These are phyloP conservation scores for Cladorhizidae sp. DNA, from an alignment of 37 sponge, comb jelly and placozoan genomes.

Conservation along the genomic window DNA sequence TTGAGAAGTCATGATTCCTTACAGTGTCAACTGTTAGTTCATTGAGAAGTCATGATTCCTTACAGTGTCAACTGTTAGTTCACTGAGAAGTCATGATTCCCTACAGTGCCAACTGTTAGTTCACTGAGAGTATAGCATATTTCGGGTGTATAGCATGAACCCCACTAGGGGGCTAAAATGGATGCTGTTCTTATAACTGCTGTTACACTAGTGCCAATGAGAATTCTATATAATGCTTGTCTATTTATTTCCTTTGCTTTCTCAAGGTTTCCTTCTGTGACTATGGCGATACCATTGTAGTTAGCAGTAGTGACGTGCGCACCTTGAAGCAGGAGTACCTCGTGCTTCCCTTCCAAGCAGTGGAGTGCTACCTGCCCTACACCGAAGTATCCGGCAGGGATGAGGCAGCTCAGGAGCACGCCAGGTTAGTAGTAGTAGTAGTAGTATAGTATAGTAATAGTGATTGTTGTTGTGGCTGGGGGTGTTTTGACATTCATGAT, in stretches of 20 bases:
- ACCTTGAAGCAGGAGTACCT: slow-evolving; percentile 35
- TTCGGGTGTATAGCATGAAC: no score
- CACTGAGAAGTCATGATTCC: no score
- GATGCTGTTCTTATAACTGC: not conserved
- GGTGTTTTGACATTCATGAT: not conserved
- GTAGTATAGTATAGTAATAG: no score
- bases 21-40: no score
- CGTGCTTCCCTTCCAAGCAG: slow-evolving; percentile 64
- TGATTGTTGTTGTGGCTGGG: not conserved
- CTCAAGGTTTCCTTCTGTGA: slow-evolving; percentile 62
- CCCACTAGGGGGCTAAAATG: not conserved
- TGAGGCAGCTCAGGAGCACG: not conserved
- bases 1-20: no score
- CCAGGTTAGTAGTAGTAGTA: not conserved
- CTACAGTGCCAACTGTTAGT: no score
- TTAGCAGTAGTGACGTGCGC: slow-evolving; percentile 17
- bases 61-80: no score
- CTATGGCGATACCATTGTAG: slow-evolving; percentile 32
- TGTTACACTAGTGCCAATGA: not conserved
- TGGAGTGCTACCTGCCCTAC: slow-evolving; percentile 48
- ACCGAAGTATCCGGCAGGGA: not conserved
- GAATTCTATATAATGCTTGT: not conserved
- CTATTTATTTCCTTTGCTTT: not conserved
- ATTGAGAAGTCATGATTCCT: no score
- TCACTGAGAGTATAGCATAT: no score